Conservation (phyloP, 2,113 vertebrate genomes). For the Cyanoderma ruficeps region DNA sequence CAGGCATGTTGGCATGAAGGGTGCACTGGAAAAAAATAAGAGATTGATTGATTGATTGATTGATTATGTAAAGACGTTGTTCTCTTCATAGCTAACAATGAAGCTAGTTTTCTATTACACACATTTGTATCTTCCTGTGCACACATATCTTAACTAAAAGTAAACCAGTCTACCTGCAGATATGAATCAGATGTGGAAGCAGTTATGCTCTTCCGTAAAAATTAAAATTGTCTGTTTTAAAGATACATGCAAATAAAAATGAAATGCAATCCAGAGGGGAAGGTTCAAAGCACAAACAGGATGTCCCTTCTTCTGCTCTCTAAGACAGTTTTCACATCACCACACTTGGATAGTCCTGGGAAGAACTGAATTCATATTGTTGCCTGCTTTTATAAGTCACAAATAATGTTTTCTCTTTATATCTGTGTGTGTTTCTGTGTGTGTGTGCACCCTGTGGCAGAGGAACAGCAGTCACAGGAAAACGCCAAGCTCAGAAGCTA, state of each 20-base stretch:
- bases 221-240: conserved; percentile 8
- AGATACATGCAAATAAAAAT: conserved; percentile 34
- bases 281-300: not conserved
- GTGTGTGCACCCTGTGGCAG: not conserved
- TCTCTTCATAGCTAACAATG: conserved; percentile 4
- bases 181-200: not conserved
- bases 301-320: not conserved
- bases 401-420: not conserved
- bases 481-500: not conserved
- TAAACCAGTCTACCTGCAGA: not conserved
- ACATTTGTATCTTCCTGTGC: not conserved
- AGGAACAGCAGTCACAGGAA: not conserved
- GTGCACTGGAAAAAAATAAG: not conserved
- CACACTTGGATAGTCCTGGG: not conserved
- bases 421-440: not conserved
- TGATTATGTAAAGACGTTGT: not conserved
- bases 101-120: not conserved
- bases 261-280: not conserved
- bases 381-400: not conserved
- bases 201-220: not conserved
- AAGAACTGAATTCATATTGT: not conserved
- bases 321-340: not conserved
- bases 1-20: conserved; percentile 51
- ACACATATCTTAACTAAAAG: not conserved
- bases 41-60: conserved; percentile 2